These are phyloP conservation scores for Trachythela sp. DNA, from an alignment of 64 coral and sea anemone genomes.

Conservation along the genomic window DNA sequence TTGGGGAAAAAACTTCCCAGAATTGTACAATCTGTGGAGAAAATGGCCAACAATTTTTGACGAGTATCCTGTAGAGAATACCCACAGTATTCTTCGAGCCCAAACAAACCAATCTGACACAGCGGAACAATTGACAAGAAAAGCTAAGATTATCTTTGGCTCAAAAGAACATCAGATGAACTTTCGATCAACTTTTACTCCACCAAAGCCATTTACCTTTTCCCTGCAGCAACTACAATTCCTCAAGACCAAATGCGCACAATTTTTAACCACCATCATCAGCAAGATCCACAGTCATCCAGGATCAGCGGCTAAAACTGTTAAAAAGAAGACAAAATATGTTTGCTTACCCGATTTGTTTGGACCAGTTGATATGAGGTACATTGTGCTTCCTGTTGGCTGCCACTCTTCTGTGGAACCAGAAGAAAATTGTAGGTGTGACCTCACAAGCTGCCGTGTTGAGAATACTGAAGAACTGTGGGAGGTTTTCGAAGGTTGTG, in stretches of 20 bases:
- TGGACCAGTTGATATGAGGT: neutral
- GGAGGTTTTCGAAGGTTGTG: slow-evolving; percentile 38
- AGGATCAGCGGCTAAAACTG: neutral
- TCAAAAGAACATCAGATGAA: neutral
- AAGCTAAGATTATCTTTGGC: slow-evolving; percentile 3
- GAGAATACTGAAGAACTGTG: slow-evolving; percentile 15
- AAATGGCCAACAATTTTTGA: slow-evolving; percentile 34
- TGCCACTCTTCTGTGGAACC: neutral
- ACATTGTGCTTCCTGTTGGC: neutral
- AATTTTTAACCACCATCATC: neutral
- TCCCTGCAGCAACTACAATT: neutral
- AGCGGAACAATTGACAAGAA: slow-evolving; percentile 39
- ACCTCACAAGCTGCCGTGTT: neutral
- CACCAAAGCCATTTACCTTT: neutral
- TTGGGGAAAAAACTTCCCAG: slow-evolving; percentile 45
- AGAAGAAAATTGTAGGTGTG: neutral
- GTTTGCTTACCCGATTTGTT: neutral
- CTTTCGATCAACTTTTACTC: neutral
- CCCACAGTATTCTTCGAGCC: slow-evolving; percentile 35
- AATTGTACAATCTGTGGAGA: slow-evolving; percentile 39
- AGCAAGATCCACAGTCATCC: neutral
- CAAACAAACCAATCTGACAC: slow-evolving; percentile 8
- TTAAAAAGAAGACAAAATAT: neutral
- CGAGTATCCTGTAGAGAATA: slow-evolving; percentile 63
- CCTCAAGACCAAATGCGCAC: neutral